A percentile compares a stretch with the other conserved stretches of the same genome.
These are phyloP conservation scores for Acanthopleura granulata DNA, from an alignment of 2,888 invertebrate species.

Conservation along the genomic window DNA sequence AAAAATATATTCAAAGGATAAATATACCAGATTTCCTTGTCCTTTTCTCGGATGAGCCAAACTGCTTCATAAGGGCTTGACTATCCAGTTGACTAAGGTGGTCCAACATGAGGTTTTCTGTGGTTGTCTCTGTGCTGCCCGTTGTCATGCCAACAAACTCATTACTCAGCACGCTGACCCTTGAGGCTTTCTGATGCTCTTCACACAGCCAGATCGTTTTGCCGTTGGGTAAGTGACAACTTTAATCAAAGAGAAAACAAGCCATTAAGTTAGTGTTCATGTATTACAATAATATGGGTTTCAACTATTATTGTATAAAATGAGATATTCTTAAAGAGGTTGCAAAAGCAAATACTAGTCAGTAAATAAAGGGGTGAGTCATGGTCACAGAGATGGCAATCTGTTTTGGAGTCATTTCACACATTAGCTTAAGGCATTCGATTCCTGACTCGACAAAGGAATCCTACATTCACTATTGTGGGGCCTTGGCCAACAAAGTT, in stretches of 20 bases:
- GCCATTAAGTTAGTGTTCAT: neutral
- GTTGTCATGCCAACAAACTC: slow-evolving; percentile 33
- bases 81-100: neutral
- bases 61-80: neutral
- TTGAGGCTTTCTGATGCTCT: slow-evolving; percentile 45
- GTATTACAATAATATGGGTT: neutral
- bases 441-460: too few relatives aligned
- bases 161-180: slow-evolving; percentile 49
- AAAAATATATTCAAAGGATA: neutral
- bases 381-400: too few relatives aligned
- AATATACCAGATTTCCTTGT: slow-evolving; percentile 1
- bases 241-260: slow-evolving; percentile 25
- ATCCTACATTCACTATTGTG: too few relatives aligned
- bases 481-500: too few relatives aligned
- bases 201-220: slow-evolving; percentile 60
- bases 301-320: too few relatives aligned
- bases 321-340: too few relatives aligned
- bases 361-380: too few relatives aligned
- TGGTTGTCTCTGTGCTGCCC: slow-evolving; percentile 25
- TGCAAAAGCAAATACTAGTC: too few relatives aligned
- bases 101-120: slow-evolving; percentile 8
- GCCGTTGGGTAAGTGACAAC: slow-evolving; percentile 58
- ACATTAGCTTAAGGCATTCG: too few relatives aligned
- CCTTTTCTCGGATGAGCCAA: neutral
- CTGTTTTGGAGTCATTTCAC: too few relatives aligned